Percentiles rank a stretch among this genome's conserved stretches.
Conservation (phyloP, 2,797 vertebrate genomes). For the Micrastur ruficollis region DNA sequence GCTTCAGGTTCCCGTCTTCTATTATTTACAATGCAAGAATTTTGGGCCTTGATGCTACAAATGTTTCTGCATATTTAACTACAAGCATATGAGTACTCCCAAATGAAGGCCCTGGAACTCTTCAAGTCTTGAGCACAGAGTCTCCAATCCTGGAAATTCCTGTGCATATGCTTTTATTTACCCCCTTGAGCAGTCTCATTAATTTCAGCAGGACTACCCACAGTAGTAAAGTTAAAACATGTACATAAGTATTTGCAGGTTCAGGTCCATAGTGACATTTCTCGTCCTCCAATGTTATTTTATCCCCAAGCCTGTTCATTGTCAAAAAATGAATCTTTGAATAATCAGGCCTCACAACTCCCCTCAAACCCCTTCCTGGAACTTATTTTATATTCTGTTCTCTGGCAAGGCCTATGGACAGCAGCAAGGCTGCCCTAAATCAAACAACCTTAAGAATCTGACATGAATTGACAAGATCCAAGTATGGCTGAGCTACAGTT, state of each 20-base stretch:
- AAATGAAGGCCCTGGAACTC: constrained; percentile 59
- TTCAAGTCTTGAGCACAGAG: constrained; percentile 10
- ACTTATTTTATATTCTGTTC: constrained; percentile 50
- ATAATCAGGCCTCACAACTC: constrained; percentile 42
- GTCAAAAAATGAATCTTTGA: constrained; percentile 63
- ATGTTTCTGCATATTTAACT: constrained; percentile 52
- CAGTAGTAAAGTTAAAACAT: constrained; percentile 64
- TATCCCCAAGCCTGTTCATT: constrained; percentile 58
- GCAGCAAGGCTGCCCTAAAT: constrained; percentile 63
- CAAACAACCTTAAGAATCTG: constrained; percentile 47
- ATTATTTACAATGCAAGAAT: constrained; percentile 47
- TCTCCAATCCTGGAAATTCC: constrained; percentile 39
- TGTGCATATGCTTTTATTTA: constrained; percentile 54
- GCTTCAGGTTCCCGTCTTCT: constrained; percentile 39
- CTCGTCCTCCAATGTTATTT: constrained; percentile 20
- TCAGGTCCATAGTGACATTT: constrained; percentile 28
- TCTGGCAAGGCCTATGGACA: constrained; percentile 61
- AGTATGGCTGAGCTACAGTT: constrained; percentile 28
- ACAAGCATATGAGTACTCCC: constrained; percentile 52
- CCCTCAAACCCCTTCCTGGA: constrained; percentile 48
- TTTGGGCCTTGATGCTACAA: constrained; percentile 32
- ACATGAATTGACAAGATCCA: constrained; percentile 64
- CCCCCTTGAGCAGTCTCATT: constrained; percentile 54
- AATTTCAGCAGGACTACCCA: constrained; percentile 57
- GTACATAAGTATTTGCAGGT: constrained; percentile 57